Evolutionary conservation across 2,113 vertebrate genomes (phyloP).

Genomic region (Pseudorectes ferrugineus): DNA sequence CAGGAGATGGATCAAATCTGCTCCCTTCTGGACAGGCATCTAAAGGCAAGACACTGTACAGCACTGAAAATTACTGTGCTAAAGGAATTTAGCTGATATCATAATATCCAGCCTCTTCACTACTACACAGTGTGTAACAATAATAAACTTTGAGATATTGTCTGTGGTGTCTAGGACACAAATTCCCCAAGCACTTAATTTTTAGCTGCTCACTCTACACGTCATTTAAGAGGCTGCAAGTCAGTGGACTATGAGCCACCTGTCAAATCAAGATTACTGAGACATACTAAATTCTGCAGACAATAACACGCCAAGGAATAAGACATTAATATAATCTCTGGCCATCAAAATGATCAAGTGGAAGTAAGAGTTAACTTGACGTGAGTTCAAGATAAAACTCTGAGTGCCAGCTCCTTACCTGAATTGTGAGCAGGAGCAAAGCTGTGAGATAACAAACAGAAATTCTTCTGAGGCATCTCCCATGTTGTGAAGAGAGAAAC

Average conservation of each 20-base stretch:
- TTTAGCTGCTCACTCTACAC: not conserved
- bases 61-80: not conserved
- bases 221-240: not conserved
- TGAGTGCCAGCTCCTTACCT: not conserved
- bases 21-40: not conserved
- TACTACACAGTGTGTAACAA: not conserved
- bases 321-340: not conserved
- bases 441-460: not conserved
- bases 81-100: not conserved
- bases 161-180: not conserved
- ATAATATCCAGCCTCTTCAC: not conserved
- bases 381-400: not conserved
- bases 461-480: not conserved
- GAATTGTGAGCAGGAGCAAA: not conserved
- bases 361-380: not conserved
- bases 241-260: not conserved
- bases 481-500: not conserved
- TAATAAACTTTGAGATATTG: not conserved
- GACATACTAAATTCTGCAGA: not conserved
- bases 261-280: not conserved
- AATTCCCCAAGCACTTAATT: not conserved
- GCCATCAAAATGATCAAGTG: not conserved
- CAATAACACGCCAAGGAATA: not conserved
- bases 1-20: not conserved
- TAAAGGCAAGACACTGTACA: not conserved